Percentiles rank a stretch among this genome's conserved stretches.
These are phyloP conservation scores for Nesoenas mayeri DNA, from an alignment of 2,113 vertebrate genomes.

Conservation along the genomic window DNA sequence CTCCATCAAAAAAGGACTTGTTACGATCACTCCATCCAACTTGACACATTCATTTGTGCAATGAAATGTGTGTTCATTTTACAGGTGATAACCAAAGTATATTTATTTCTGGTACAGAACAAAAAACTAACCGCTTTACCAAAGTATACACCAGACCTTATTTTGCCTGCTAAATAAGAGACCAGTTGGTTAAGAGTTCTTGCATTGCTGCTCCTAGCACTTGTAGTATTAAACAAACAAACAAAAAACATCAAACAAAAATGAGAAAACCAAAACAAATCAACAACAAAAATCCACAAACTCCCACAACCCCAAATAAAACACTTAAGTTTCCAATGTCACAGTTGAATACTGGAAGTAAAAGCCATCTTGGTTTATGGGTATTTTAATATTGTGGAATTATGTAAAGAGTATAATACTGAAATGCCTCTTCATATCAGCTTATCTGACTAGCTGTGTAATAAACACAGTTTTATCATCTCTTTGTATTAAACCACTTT, in stretches of 20 bases:
- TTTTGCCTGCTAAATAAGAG: not conserved
- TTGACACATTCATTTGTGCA: not conserved
- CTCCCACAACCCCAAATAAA: not conserved
- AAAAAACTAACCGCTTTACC: not conserved
- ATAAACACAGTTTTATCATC: not conserved
- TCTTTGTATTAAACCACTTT: not conserved
- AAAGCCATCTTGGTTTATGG: not conserved
- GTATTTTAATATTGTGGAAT: not conserved
- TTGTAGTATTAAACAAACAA: not conserved
- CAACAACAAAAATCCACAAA: not conserved
- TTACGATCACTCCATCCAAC: not conserved
- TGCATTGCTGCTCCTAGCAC: not conserved
- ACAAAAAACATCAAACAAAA: no score
- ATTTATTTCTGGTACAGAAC: not conserved
- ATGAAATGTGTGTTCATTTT: not conserved
- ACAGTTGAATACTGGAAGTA: not conserved
- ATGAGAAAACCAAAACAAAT: no score
- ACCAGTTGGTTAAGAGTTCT: not conserved
- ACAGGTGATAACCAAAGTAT: not conserved
- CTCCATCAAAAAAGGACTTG: not conserved
- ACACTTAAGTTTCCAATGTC: not conserved
- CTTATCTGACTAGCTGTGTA: not conserved
- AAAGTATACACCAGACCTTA: not conserved
- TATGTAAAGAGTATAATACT: not conserved
- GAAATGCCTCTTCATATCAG: not conserved